These are phyloP conservation scores for Mystacornis crossleyi DNA, from an alignment of 2,113 vertebrate species.

Conservation along the genomic window DNA sequence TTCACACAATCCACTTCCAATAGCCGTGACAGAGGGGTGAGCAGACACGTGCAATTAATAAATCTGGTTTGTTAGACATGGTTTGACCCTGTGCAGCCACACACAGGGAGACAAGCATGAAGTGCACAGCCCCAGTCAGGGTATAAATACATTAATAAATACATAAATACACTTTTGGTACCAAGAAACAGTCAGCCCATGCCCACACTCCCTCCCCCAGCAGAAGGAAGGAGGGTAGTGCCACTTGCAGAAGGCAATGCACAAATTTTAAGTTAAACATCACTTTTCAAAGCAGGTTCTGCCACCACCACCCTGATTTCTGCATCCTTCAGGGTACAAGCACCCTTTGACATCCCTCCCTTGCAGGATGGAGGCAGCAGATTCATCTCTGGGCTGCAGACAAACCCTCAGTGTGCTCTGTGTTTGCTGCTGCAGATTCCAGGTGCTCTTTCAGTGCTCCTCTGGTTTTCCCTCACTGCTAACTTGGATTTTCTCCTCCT, in stretches of 20 bases:
- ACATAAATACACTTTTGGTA: not conserved
- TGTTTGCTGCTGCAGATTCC: not conserved
- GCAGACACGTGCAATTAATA: not conserved
- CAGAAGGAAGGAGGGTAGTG: too few species aligned
- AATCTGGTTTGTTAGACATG: not conserved
- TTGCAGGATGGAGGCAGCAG: not conserved
- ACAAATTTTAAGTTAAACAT: not conserved
- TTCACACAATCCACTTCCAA: not conserved
- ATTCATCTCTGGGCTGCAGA: not conserved
- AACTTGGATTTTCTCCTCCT: not conserved
- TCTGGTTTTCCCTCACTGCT: not conserved
- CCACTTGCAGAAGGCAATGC: not conserved
- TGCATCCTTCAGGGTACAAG: not conserved
- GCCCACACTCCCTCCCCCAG: not conserved
- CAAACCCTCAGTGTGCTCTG: rapidly evolving
- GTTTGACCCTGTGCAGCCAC: not conserved
- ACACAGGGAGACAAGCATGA: not conserved
- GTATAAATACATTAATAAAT: not conserved
- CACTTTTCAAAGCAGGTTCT: not conserved
- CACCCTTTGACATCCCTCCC: too few species aligned
- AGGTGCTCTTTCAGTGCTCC: not conserved
- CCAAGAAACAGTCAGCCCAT: not conserved
- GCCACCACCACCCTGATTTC: not conserved
- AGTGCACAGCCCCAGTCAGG: not conserved
- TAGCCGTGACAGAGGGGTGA: not conserved